A percentile compares a stretch with the other conserved stretches of the same genome.
phyloP scores from a whole-genome alignment of 1,140 invertebrate species.

The Neotoxoptera formosana region DNA sequence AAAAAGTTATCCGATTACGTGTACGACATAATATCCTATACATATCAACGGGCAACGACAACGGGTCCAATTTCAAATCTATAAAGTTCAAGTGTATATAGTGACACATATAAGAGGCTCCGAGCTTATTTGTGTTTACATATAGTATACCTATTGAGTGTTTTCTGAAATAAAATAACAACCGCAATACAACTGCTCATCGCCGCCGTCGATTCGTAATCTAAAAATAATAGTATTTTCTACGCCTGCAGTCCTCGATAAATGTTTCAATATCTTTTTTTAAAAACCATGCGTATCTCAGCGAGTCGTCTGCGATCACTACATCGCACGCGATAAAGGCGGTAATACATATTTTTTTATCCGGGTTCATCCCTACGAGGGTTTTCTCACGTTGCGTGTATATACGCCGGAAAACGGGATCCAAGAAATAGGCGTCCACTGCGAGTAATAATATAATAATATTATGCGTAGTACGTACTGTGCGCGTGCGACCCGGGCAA shows the following conservation, averaged over 20 bases:
- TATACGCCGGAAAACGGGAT: neutral
- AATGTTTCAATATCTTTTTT: neutral
- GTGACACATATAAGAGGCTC: neutral
- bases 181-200: neutral
- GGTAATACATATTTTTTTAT: neutral
- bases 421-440: neutral
- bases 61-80: neutral
- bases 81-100: neutral
- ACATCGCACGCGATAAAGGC: neutral
- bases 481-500: neutral
- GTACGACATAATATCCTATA: too few species aligned
- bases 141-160: neutral
- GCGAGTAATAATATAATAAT: neutral
- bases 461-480: neutral
- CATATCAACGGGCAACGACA: neutral
- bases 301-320: neutral
- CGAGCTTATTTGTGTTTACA: neutral
- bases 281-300: neutral
- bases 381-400: neutral
- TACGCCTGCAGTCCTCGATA: neutral
- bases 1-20: neutral
- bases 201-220: neutral
- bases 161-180: neutral
- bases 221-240: neutral
- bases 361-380: neutral